Percentiles rank a stretch among this genome's conserved stretches.
These are phyloP conservation scores for Tiliqua scincoides DNA, from an alignment of 2,113 vertebrate genomes.

Conservation along the genomic window DNA sequence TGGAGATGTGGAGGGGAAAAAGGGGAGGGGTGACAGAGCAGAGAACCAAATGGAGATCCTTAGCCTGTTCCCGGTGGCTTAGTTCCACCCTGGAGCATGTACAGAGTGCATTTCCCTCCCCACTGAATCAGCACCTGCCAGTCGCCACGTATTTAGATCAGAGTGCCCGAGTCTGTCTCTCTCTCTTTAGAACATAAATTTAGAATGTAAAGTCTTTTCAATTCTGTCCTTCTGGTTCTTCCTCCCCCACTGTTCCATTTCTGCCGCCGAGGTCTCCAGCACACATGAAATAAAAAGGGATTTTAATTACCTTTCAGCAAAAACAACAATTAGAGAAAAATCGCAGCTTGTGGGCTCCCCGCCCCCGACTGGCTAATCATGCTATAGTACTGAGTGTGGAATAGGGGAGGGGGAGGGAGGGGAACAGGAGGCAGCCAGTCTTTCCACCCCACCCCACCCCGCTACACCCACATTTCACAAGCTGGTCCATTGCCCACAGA, in stretches of 20 bases:
- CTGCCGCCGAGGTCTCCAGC: conserved; percentile 69
- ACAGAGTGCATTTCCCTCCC: neutral
- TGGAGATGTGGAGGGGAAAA: neutral
- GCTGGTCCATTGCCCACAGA: neutral
- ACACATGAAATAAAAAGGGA: conserved; percentile 77
- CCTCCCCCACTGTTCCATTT: conserved; percentile 35
- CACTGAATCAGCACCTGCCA: neutral
- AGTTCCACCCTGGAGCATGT: neutral
- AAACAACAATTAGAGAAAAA: conserved; percentile 88
- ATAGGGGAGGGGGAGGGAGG: neutral
- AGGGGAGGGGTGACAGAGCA: neutral
- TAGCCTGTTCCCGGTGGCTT: no score
- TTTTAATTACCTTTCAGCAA: conserved; percentile 88
- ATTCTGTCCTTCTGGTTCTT: neutral
- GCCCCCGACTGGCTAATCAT: conserved; percentile 1
- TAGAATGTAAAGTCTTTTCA: neutral
- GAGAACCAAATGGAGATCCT: neutral
- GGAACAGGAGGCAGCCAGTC: neutral
- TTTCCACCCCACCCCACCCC: rapidly evolving
- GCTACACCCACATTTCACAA: neutral
- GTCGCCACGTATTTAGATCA: neutral
- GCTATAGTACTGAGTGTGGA: neutral
- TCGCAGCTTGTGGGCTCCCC: conserved; percentile 70
- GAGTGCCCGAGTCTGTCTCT: no score
- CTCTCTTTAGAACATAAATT: no score